Base-by-base conservation (phyloP, 2,797 vertebrate genomes). In the Choloepus didactylus region DNA sequence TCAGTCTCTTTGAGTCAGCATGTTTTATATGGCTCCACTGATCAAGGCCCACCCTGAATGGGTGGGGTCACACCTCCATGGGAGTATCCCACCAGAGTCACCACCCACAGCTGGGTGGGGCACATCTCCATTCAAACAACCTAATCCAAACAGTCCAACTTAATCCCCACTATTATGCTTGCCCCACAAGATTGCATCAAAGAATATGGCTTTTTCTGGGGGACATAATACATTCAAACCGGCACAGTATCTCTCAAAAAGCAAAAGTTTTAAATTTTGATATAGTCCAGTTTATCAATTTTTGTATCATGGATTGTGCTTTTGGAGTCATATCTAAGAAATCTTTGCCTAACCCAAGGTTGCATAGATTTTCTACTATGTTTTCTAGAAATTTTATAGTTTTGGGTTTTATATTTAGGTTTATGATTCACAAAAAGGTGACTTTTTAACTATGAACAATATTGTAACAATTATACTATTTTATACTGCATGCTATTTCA, bases 371-470 rank as follows among this genome's bases (percentile, higher is more conserved):
- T 76, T 75, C 79, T 70, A 21, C n/a, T 76, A 9, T 59, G 29
- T 87, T 76, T 69, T n/a, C 10, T 31, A 69, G 59, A 81, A 49
- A 19, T 82, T 87, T 51, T 62, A 59, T 67, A 82, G 35, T 76
- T 77, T 64, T 84, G 64, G 23, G 9, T 41, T 89, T 75, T 89
- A 70, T 16, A 72, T 59, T 90, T 93, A 14, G 41, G 12, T 35
- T 38, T 93, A 21, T 95, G 38, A 87, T 56, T 83, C 64, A 93
- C 38, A 79, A 70, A 75, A 76, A 64, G 31, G 16, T 64, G 54
- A 83, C 29, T 90, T 93, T 67, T 72, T 35, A 87, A 83, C n/a
- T 27, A n/a, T 25, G 3, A 93, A 77, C 35, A 35, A 70, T 10
- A 76, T 87, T 69, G 72, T 87, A 86, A 72, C 18, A 91, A 49